These are phyloP conservation scores for Gadus macrocephalus DNA, from an alignment of 2,113 vertebrate genomes.

Conservation along the genomic window DNA sequence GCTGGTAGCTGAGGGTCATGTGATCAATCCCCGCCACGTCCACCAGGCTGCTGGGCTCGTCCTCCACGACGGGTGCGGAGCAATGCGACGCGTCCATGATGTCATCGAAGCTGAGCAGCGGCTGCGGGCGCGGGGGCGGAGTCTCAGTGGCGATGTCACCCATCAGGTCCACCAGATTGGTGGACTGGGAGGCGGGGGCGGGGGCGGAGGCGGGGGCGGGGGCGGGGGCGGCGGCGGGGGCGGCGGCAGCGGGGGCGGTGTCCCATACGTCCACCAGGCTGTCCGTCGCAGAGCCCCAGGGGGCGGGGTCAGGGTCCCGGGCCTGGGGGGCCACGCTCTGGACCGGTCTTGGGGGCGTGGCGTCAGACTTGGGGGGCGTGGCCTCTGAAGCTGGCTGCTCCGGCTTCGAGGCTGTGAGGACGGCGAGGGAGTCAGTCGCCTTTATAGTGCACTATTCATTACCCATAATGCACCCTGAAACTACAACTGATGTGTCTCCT, in stretches of 20 bases:
- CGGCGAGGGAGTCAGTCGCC: no score
- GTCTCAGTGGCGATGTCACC: slow-evolving; percentile 39
- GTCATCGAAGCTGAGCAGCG: slow-evolving; percentile 89
- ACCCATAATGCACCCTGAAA: no score
- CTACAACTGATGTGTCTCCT: no score
- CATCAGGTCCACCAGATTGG: slow-evolving; percentile 67
- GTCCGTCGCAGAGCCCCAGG: slow-evolving; percentile 57
- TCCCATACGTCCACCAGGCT: slow-evolving; percentile 86
- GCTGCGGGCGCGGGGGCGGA: slow-evolving; percentile 58
- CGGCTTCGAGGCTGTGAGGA: slow-evolving; percentile 22
- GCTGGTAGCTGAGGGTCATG: slow-evolving; percentile 82
- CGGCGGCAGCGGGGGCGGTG: slow-evolving; percentile 39
- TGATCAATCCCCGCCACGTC: slow-evolving; percentile 71
- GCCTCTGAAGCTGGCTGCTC: slow-evolving; percentile 43
- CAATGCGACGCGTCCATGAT: slow-evolving; percentile 82
- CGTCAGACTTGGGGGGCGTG: slow-evolving; percentile 57
- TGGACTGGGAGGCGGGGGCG: slow-evolving; percentile 54
- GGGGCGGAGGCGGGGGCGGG: slow-evolving; percentile 17
- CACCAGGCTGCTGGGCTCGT: slow-evolving; percentile 73
- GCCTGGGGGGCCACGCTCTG: slow-evolving; percentile 67
- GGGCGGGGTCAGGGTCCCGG: slow-evolving; percentile 45
- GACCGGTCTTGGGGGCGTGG: slow-evolving; percentile 53
- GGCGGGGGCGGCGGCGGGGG: slow-evolving; percentile 45
- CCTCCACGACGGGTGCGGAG: slow-evolving; percentile 64
- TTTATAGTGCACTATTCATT: no score